Base-by-base conservation (phyloP, 2,888 invertebrate species). In the Meteorus colon region DNA sequence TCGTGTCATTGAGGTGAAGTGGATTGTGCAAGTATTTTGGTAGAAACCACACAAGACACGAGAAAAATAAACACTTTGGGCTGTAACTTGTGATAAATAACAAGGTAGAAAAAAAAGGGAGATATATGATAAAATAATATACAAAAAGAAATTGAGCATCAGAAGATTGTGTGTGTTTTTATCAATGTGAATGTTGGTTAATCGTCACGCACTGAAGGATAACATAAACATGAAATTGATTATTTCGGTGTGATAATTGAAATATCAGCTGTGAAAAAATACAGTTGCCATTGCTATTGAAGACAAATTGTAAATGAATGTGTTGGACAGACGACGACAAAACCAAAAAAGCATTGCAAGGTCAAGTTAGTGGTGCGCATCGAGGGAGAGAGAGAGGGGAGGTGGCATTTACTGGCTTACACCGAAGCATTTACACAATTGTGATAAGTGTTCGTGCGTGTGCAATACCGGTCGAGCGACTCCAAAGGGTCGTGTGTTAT, bases 401-500 rank as follows among this genome's bases (percentile, higher is more conserved):
- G 29, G 29, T 27, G n/a, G 27, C 29, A 48, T 48, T 68, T 51
- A 29, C 51, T 48, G 27, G 45, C 48, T 45, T 51, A 68, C 48
- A 27, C 27, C 10, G 19, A 51, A 19, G 55, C 55, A 55, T 55
- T 55, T 51, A 59, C 31, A 69, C 31, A 69, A 10, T 59, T 29
- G 34, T 60, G 34, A 59, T 71, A 10, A 59, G 60, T 59, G 27
- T 72, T 55, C 69, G 73, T 69, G 73, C 69, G 76, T 51, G 72
- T 76, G 75, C 45, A 69, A 73, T 76, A 76, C 73, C 76, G 73
- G 76, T 76, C 60, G 73, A 76, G 76, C 73, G 62, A 51, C 68
- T 76, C 59, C 62, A 73, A 68, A 55, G 71, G 74, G 74, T 77
- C 72, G 77, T 63, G 74, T 74, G 77, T 74, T 77, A 74, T 77